Conservation (phyloP, 2,797 vertebrate species). For the Linurgus olivaceus region DNA sequence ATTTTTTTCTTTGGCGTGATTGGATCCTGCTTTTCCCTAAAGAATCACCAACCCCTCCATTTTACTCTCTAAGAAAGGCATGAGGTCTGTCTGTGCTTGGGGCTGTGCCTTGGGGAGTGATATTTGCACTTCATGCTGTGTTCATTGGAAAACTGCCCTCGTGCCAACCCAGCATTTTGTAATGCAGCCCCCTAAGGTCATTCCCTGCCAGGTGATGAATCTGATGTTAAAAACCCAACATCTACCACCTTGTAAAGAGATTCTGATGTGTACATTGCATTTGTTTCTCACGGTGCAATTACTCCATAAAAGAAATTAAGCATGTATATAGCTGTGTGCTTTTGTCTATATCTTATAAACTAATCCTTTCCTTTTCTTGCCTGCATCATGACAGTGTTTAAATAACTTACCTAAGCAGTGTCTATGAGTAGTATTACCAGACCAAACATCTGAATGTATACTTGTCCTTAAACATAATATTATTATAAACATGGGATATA, state of each 20-base stretch:
- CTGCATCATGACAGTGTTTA: not conserved
- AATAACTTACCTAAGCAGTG: not conserved
- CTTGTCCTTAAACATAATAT: constrained; percentile 2
- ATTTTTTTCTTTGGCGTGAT: not conserved
- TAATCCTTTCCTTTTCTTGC: not conserved
- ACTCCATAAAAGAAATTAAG: not conserved
- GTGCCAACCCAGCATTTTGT: not conserved
- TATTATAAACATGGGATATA: not conserved
- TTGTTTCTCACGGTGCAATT: not conserved
- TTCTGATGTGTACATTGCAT: not conserved
- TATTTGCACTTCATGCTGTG: not conserved
- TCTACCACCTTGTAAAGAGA: not conserved
- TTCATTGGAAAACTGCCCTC: not conserved
- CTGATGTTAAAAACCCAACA: not conserved
- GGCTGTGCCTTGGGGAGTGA: not conserved
- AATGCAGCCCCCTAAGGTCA: constrained; percentile 46
- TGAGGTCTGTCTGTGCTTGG: not conserved
- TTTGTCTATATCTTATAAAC: not conserved
- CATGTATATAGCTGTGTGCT: not conserved
- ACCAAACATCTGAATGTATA: not conserved
- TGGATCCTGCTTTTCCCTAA: not conserved
- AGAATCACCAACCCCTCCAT: not conserved
- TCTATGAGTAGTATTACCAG: not conserved
- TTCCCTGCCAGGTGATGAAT: not conserved
- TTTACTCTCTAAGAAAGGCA: not conserved